Percentiles rank a stretch among this genome's conserved stretches.
Conservation (phyloP, 2,888 invertebrate genomes). For the Plagiodera versicolora region DNA sequence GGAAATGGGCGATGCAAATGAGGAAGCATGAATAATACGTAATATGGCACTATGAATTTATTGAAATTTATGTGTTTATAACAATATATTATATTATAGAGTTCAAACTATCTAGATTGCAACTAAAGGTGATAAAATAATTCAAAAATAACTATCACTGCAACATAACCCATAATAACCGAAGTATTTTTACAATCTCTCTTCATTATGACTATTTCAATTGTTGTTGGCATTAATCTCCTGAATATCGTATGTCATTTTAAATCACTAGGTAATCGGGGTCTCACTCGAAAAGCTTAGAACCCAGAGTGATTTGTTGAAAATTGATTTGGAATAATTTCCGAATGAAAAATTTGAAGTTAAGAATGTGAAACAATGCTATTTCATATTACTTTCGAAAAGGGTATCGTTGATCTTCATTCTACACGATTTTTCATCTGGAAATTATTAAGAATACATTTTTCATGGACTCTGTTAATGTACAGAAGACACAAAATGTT, state of each 20-base stretch:
- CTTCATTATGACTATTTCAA: not conserved
- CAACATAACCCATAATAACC: not conserved
- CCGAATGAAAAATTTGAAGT: no score
- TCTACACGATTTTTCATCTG: no score
- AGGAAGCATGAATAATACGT: conserved; percentile 48
- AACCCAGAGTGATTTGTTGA: not conserved
- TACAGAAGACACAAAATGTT: no score
- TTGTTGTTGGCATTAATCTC: not conserved
- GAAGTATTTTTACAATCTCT: not conserved
- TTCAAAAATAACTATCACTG: conserved; percentile 14
- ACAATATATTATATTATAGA: conserved; percentile 23
- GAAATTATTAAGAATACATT: no score
- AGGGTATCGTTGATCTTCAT: no score
- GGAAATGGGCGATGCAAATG: conserved; percentile 25
- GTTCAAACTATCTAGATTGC: conserved; percentile 27
- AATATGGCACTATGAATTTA: conserved; percentile 57
- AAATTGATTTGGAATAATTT: conserved; percentile 4
- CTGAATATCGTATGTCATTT: not conserved
- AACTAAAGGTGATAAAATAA: conserved; percentile 21
- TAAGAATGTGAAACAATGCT: no score
- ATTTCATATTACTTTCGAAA: no score
- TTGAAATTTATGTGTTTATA: conserved; percentile 54
- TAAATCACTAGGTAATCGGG: not conserved
- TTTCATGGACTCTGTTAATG: no score
- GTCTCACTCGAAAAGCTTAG: not conserved